Base-by-base conservation (phyloP, 1,140 invertebrate genomes). In the Cyphomyrmex costatus region DNA sequence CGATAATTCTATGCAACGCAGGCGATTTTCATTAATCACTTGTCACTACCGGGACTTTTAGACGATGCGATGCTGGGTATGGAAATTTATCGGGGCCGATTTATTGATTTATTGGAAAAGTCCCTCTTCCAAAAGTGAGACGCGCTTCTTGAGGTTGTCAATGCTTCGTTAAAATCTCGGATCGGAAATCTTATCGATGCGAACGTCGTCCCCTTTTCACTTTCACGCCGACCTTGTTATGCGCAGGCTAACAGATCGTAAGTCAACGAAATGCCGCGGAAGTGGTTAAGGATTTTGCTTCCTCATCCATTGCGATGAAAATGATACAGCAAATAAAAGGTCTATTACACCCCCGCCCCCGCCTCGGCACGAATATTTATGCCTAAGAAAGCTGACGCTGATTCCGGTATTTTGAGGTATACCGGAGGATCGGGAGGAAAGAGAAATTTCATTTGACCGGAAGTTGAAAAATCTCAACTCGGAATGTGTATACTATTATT, bases 221-320 rank as follows among this genome's bases (percentile, higher is more conserved):
- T 93, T 92, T 92, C 90, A 89, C 90, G 61, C n/a, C 79, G 85
- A 86, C 70, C 71, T 85, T 85, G 77, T 70, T 65, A 27, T 33
- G 46, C 36, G 61, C 60, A 5, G 73, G 12, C n/a, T 60, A 21
- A 30, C 36, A 61, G 56, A 71, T 58, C 74, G 74, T 71, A 86
- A 83, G 58, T 51, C 49, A 86, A 89, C 74, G 82, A 78, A 60
- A 86, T 8, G 46, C 46, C 46, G 19, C 84, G 88, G 88, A 89
- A 89, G 84, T 65, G 70, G 33, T 71, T 60, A 16, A 58, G 46
- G 7, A 71, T 63, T 12, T 46, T 49, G 21, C 42, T 74, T 56
- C 24, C 51, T 86, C 46, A 46, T 70, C 12, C 21, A 1, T 19
- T 30, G 51, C 51, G 53, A 73, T 82, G 51, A 30, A 73, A 30